Evolutionary conservation across 2,113 vertebrate genomes (phyloP).

Genomic region (Sturnira hondurensis): DNA sequence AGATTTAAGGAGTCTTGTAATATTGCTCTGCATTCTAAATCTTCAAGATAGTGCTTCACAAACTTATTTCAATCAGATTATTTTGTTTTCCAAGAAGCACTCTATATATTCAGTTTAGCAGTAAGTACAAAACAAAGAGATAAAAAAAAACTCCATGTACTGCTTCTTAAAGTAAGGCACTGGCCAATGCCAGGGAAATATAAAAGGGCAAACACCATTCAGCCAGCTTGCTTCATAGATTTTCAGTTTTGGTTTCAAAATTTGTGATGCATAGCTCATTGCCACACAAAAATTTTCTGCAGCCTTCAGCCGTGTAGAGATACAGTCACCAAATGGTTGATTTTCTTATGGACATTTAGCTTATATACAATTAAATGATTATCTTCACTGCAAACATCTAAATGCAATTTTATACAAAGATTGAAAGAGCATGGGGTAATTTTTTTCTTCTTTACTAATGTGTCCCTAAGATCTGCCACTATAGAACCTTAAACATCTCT

Average conservation of each 20-base stretch:
- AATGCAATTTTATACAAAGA: neutral
- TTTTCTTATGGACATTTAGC: neutral
- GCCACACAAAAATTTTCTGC: neutral
- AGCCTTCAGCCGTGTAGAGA: neutral
- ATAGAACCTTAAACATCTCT: neutral
- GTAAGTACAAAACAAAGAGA: neutral
- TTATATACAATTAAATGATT: neutral
- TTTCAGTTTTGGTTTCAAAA: neutral
- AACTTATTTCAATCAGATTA: neutral
- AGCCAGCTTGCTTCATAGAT: neutral
- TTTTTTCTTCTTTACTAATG: neutral
- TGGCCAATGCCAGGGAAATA: neutral
- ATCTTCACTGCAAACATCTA: neutral
- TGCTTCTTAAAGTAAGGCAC: neutral
- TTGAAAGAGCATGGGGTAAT: neutral
- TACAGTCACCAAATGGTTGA: neutral
- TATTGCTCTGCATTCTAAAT: neutral
- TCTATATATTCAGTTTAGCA: neutral
- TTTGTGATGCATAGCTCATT: neutral
- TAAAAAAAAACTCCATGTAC: too few species aligned
- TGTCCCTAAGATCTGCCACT: neutral
- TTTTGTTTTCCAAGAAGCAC: neutral
- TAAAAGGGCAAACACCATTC: neutral
- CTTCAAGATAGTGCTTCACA: neutral
- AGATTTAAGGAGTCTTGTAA: neutral